These are phyloP conservation scores for Chrysodeixis includens DNA, from an alignment of 2,888 invertebrate species.

Conservation along the genomic window DNA sequence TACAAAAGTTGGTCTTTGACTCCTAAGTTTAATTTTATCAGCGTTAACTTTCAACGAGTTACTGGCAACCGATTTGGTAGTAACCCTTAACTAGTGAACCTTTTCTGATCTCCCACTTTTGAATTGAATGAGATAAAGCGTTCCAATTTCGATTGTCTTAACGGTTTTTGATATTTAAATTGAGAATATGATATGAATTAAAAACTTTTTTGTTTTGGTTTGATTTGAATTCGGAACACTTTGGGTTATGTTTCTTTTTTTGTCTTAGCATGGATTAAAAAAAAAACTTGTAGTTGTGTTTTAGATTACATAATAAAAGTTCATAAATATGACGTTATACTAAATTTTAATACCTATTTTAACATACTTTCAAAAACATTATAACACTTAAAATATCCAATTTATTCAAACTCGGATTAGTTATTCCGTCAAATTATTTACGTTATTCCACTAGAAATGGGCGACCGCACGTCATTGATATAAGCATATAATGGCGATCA, in stretches of 20 bases:
- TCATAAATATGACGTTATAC: too few relatives aligned
- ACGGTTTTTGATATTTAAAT: constrained; percentile 17
- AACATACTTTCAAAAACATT: too few relatives aligned
- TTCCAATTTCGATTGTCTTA: constrained; percentile 42
- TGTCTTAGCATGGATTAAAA: too few relatives aligned
- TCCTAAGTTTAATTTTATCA: constrained; percentile 77
- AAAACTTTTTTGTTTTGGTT: too few relatives aligned
- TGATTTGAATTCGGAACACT: too few relatives aligned
- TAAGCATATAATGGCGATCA: too few relatives aligned
- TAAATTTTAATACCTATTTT: too few relatives aligned
- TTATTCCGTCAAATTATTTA: background rate
- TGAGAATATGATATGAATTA: background rate
- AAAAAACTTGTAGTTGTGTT: too few relatives aligned
- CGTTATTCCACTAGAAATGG: background rate
- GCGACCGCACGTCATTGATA: background rate
- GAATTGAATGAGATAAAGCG: constrained; percentile 56
- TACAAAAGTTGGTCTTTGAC: constrained; percentile 79
- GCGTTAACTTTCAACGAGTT: constrained; percentile 62
- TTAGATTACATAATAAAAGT: too few relatives aligned
- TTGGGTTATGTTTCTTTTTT: background rate
- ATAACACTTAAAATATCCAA: too few relatives aligned
- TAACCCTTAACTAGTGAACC: constrained; percentile 59
- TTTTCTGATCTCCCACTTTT: constrained; percentile 48
- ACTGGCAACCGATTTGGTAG: constrained; percentile 57
- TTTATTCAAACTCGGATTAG: background rate